Evolutionary conservation across 2,797 vertebrate genomes (phyloP), one percentile per base, ranked within the genome.

Genomic region (Poeciliopsis infans): DNA sequence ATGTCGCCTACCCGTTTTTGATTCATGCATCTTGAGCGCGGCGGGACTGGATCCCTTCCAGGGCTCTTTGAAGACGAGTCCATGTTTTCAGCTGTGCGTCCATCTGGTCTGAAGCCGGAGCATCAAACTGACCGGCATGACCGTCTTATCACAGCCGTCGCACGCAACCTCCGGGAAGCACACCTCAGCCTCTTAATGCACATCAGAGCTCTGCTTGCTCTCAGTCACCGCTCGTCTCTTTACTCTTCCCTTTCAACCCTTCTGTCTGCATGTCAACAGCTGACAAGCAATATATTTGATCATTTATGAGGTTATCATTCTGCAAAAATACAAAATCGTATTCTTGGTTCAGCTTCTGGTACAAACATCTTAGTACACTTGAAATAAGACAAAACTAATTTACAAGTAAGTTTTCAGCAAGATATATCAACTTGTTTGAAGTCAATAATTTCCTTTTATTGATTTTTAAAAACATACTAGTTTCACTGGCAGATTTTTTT

Each of bases 51-150:
- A 89, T 85, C 76, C 71, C 84, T 85, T 91, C 85, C 83, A 89
- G 82, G 3, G 0, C 83, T 87, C 89, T 94, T 93, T 94, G 91
- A 93, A 92, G 90, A 86, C 23, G 77, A 86, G 36, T 71, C 77
- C 28, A 5, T 47, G 76, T 79, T 80, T 72, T 79, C 43, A 70
- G 82, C 84, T 28, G 41, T 36, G 64, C 28, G 86, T 92, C 92
- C 83, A 86, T 91, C 90, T 93, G 90, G 81, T 78, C 79, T 12
- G 57, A 83, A 80, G 74, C 82, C 55, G 75, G 84, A 72, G 45
- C 80, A 80, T 90, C 86, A 84, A 86, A 88, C 85, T 68, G 66
- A 80, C 85, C 78, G 76, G 84, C 59, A 83, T 45, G 39, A 31
- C 51, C 78, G 82, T 88, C 90, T 85, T 80, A 75, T 82, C 4